Conservation (phyloP, 2,888 invertebrate genomes). For the Heliconius cydno region DNA sequence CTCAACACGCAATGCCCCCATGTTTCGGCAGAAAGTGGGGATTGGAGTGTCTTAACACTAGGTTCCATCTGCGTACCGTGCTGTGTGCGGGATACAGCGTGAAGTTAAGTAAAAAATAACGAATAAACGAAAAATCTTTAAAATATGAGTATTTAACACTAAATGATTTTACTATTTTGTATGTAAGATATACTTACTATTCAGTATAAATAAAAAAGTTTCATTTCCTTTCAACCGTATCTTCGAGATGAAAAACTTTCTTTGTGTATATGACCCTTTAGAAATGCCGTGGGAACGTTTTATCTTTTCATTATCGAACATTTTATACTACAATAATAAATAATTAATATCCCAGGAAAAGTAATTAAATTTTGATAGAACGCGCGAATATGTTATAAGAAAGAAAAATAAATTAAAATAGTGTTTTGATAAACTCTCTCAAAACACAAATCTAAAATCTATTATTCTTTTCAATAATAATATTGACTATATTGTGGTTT, state of each 20-base stretch:
- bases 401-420: background rate
- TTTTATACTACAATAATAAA: background rate
- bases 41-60: too few relatives aligned
- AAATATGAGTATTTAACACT: background rate
- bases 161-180: background rate
- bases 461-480: background rate
- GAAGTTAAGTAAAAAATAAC: too few relatives aligned
- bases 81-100: too few relatives aligned
- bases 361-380: background rate
- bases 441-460: background rate
- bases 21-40: too few relatives aligned
- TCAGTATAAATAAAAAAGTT: background rate
- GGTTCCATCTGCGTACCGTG: too few relatives aligned
- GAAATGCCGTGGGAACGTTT: constrained; percentile 5
- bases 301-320: background rate
- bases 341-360: background rate
- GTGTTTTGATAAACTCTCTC: background rate
- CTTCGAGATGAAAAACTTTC: constrained; percentile 1
- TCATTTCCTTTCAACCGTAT: background rate
- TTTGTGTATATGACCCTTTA: background rate
- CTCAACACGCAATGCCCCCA: too few relatives aligned
- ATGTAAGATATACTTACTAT: background rate
- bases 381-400: background rate
- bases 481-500: background rate
- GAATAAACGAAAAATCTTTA: background rate